A percentile compares a stretch with the other conserved stretches of the same genome.
These are phyloP conservation scores for Bombus pascuorum DNA, from an alignment of 1,140 invertebrate genomes.

Conservation along the genomic window DNA sequence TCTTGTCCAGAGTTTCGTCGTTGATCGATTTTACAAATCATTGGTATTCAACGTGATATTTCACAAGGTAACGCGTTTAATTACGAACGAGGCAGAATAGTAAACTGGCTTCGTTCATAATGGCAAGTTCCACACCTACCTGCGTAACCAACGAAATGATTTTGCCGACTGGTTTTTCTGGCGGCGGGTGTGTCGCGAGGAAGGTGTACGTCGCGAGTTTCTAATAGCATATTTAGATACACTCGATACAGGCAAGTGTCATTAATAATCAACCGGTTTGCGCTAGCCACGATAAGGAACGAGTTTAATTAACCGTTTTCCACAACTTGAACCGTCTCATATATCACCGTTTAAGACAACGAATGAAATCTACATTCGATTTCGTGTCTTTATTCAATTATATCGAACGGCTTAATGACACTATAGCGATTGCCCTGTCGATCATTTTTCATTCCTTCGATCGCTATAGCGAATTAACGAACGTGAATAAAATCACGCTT, in stretches of 20 bases:
- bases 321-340: neutral
- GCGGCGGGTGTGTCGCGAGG: neutral
- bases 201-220: neutral
- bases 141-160: neutral
- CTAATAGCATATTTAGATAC: neutral
- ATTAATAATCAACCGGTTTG: slow-evolving; percentile 11
- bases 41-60: neutral
- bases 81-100: neutral
- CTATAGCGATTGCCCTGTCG: neutral
- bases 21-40: neutral
- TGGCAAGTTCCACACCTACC: neutral
- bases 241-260: neutral
- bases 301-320: slow-evolving; percentile 16
- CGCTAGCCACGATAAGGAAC: slow-evolving; percentile 4
- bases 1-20: neutral
- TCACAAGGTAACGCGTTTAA: neutral
- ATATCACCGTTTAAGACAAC: slow-evolving; percentile 2
- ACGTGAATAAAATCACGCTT: neutral
- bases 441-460: neutral
- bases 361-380: neutral
- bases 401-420: neutral
- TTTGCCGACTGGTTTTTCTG: neutral
- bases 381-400: slow-evolving; percentile 10
- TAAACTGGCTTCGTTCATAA: neutral
- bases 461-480: neutral